phyloP scores from a whole-genome alignment of 2,113 vertebrate species.

The Fulica atra region DNA sequence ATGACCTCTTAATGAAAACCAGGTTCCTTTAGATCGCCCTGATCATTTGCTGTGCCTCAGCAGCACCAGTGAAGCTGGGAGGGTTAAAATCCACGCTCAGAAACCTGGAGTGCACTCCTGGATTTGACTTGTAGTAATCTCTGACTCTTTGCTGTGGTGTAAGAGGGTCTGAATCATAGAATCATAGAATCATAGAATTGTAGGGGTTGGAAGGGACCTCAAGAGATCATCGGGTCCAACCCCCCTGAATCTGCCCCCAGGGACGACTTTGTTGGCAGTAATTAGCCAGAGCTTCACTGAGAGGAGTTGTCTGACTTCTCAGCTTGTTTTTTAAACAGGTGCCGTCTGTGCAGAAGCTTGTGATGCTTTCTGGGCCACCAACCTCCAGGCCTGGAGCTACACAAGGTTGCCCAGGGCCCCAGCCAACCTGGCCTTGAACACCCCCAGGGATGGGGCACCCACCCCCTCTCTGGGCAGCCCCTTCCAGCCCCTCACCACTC shows the following conservation, averaged over 20 bases:
- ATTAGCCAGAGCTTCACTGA: neutral
- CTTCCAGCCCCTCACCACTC: too few relatives aligned
- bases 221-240: too few relatives aligned
- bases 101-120: fast-evolving
- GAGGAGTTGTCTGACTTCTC: neutral
- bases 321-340: neutral
- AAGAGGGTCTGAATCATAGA: neutral
- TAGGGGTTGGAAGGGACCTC: too few relatives aligned
- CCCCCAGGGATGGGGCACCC: too few relatives aligned
- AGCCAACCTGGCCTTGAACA: too few relatives aligned
- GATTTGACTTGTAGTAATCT: neutral
- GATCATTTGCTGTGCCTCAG: fast-evolving
- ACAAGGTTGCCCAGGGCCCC: too few relatives aligned
- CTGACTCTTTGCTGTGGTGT: neutral
- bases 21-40: neutral
- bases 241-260: neutral
- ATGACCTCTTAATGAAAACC: neutral
- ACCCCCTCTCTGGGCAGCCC: too few relatives aligned
- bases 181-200: too few relatives aligned
- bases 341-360: neutral
- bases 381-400: too few relatives aligned
- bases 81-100: fast-evolving
- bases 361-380: too few relatives aligned
- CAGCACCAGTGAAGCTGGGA: fast-evolving
- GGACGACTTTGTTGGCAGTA: neutral